Evolutionary conservation across 1,140 invertebrate species (phyloP).

Genomic region (Parapsyche elsis): DNA sequence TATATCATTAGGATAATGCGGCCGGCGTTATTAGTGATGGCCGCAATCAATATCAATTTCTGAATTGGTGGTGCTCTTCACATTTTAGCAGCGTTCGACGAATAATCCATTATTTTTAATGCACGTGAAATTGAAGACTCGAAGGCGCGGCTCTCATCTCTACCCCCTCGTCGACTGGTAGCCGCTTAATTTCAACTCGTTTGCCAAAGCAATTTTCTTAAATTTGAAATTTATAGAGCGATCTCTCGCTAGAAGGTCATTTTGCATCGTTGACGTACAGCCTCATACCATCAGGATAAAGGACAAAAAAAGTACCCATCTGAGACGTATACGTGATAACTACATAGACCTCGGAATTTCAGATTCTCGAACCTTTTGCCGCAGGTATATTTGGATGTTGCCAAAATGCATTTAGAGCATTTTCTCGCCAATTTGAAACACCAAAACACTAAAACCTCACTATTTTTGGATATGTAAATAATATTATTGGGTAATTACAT

Average conservation of each 20-base stretch:
- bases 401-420: too few species aligned
- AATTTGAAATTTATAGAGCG: conserved; percentile 25
- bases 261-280: not conserved
- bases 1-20: conserved; percentile 46
- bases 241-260: not conserved
- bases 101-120: conserved; percentile 49
- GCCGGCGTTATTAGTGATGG: conserved; percentile 36
- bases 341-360: too few species aligned
- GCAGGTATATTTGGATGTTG: too few species aligned
- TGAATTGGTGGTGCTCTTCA: conserved; percentile 40
- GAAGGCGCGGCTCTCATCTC: not conserved
- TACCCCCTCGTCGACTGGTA: not conserved
- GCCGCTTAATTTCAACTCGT: conserved; percentile 16
- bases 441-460: too few species aligned
- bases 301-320: too few species aligned
- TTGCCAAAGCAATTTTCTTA: conserved; percentile 13
- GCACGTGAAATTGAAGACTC: conserved; percentile 36
- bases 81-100: conserved; percentile 36
- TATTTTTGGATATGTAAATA: too few species aligned
- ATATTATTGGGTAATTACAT: too few species aligned
- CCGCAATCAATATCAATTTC: conserved; percentile 50
- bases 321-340: too few species aligned
- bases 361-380: too few species aligned
- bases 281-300: too few species aligned
- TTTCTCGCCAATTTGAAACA: too few species aligned